Evolutionary conservation across 2,797 vertebrate genomes (phyloP), one percentile per base, ranked within the genome.

Genomic region (Myripristis jacobus): DNA sequence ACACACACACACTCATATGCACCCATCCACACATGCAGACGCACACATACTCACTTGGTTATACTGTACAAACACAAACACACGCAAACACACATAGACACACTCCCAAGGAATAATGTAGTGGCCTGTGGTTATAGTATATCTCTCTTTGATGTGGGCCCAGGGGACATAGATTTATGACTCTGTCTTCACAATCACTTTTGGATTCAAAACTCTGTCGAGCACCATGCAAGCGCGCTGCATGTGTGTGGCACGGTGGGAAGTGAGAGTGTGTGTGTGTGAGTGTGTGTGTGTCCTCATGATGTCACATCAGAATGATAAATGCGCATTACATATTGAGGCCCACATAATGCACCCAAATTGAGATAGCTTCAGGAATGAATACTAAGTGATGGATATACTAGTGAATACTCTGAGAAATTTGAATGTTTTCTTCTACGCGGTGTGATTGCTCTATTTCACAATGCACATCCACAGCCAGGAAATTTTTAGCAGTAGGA

Each of bases 91-190:
- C 27, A 76, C 52, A 70, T 27, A 54, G 34, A 71, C 70, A 75
- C 67, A 72, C 60, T 25, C 31, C 65, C 64, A 71, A 57, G 34
- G 79, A 80, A 82, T 80, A 83, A 80, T 81, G 18, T 77, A 81
- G 86, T 69, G 74, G 70, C 81, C 59, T 68, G 29, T 80, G 82
- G 83, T 84, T 81, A 66, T 79, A n/a, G n/a, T n/a, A 77, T 87
- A 79, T 86, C 53, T 73, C 4, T 72, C 69, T 81, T 72, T 80
- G 81, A 85, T 85, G 66, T 52, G 25, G 67, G 82, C 77, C 70
- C 64, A 47, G 61, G 81, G 75, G 79, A 89, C 67, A 68, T 15
- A 87, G 88, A 92, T 91, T 91, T 88, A 91, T 91, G 88, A 81
- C 73, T 83, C 81, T 87, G 81, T 90, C 86, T 84, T 61, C 54